Evolutionary conservation across 2,797 vertebrate genomes (phyloP).

Genomic region (Hipposideros larvatus): DNA sequence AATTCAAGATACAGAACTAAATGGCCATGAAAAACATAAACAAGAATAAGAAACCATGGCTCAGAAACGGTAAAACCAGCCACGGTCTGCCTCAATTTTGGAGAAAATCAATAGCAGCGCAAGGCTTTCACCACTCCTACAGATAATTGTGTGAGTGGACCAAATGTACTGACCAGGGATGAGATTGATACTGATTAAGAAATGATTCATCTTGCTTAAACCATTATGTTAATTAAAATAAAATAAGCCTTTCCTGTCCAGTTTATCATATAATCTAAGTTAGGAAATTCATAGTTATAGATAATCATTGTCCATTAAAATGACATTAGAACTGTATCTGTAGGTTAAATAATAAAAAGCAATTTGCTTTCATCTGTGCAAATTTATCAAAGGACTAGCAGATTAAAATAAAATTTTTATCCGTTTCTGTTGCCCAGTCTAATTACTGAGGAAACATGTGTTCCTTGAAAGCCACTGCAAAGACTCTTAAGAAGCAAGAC

Average conservation of each 20-base stretch:
- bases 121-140: neutral
- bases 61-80: neutral
- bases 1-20: neutral
- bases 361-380: constrained; percentile 7
- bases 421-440: neutral
- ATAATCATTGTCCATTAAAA: neutral
- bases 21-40: neutral
- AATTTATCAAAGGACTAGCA: neutral
- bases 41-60: neutral
- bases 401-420: neutral
- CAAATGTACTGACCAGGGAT: neutral
- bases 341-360: constrained; percentile 20
- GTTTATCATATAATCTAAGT: neutral
- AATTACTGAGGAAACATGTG: neutral
- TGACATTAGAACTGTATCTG: neutral
- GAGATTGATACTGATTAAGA: neutral
- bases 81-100: neutral
- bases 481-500: neutral
- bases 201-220: neutral
- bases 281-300: neutral
- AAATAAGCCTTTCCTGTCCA: neutral
- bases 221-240: neutral
- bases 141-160: neutral
- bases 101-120: neutral
- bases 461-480: neutral